phyloP scores from a whole-genome alignment of 2,888 invertebrate species.

The Tachina lurida region DNA sequence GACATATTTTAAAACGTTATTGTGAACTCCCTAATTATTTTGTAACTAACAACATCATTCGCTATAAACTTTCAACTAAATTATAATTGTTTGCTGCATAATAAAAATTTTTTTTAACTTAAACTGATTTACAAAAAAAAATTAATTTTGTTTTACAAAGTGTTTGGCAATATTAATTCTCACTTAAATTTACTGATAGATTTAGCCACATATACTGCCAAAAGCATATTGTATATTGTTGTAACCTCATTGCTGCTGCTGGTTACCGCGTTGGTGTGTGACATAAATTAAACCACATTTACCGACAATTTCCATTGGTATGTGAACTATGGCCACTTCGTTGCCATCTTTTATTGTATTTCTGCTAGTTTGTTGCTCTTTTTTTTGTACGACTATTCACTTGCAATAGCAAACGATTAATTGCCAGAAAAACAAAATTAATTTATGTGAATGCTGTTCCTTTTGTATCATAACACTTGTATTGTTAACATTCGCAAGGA shows the following conservation, averaged over 20 bases:
- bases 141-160: no score
- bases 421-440: conserved; percentile 46
- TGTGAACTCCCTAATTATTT: no score
- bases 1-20: no score
- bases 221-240: conserved; percentile 19
- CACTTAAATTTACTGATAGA: conserved; percentile 9
- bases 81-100: no score
- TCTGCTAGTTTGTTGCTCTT: background rate
- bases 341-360: background rate
- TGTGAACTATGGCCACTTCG: conserved; percentile 14
- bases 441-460: conserved; percentile 47
- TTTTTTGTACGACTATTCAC: conserved; percentile 21
- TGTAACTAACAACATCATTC: no score
- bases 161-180: background rate
- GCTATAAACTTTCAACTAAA: no score
- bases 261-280: conserved; percentile 47
- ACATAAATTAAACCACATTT: conserved; percentile 69
- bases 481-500: background rate
- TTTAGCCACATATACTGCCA: conserved; percentile 7
- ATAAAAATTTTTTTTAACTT: no score
- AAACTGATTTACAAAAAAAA: no score
- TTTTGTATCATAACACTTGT: conserved; percentile 31
- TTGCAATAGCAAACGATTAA: conserved; percentile 52
- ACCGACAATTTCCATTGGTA: conserved; percentile 54
- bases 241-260: conserved; percentile 19